Evolutionary conservation across 2,888 invertebrate genomes (phyloP), one percentile per base, ranked within the genome.

Genomic region (Branchellion lobata): DNA sequence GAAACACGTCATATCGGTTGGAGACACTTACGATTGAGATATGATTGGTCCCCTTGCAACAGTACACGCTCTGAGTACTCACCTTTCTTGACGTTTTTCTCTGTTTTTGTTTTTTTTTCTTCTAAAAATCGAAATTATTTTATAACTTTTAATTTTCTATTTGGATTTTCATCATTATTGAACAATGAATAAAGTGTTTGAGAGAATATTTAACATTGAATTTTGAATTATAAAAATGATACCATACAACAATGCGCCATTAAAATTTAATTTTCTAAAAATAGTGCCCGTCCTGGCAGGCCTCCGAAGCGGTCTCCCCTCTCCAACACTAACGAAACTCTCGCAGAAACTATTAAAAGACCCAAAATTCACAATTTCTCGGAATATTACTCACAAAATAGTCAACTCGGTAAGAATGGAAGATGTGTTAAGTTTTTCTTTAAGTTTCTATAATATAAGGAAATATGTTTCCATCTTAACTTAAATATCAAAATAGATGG

Each of bases 231-330:
- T 40, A 40, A 40, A 5, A 5, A 40, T 14, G 8, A 40, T 40
- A 40, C 40, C 40, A 40, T 40, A 40, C 40, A n/a, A n/a, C n/a
- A 3, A 65, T 27, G 65, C 3, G 21, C 24, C 24, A 65, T 29
- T 27, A 29, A 27, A 21, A 65, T 27, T 65, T n/a, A 65, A 3
- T 65, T 27, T 27, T n/a, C 24, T 65, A 29, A 65, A 65, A 11
- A 24, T 61, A 78, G 80, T 33, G 80, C 80, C 33, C 69, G 80
- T 11, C 80, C 80, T 1, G 80, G 80, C 33, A 80, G 80, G 11
- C 80, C 80, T 21, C 80, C 80, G 8, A 80, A 80, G 47, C 47
- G 80, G 33, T 79, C 80, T 14, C 77, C 80, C 3, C 33, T 75
- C 24, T 79, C 78, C 18, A 47, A 51, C 11, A 53, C 78, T 21